Base-by-base conservation (phyloP, 1,140 invertebrate species). In the Anastrepha ludens region DNA sequence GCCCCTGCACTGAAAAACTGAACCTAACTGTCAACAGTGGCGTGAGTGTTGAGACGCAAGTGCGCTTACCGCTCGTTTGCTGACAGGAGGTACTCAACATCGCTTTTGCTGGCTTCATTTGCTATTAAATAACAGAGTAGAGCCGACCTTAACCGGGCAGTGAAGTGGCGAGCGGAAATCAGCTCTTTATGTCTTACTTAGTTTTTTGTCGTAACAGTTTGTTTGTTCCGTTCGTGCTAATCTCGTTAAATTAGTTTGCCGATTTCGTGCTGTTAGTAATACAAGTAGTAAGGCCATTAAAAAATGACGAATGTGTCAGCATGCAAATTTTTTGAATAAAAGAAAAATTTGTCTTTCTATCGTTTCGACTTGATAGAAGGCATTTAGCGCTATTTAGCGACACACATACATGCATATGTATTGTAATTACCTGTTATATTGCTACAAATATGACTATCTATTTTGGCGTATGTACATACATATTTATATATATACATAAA, bases 221-320 rank as follows among this genome's bases (percentile, higher is more conserved):
- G 17, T 7, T 74, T 50, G 8, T 62, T 62, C 29, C 8, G 13
- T 44, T 47, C 70, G 70, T 50, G 44, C 13, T 15, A 41, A 15
- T 7, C 17, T 74, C 70, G 41, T 5, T 74, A 47, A 15, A 44
- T 47, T 50, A 74, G 44, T 47, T 74, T 47, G 70, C 70, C 70
- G 70, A 15, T 7, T 74, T 74, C 70, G 41, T 50, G 70, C 70
- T 7, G 70, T 39, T 67, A 29, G 7, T 13, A 20, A 39, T 44
- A 74, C 5, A 74, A 74, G 44, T 74, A 74, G 44, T 74, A 44
- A 74, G n/a, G 39, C 44, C 70, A 74, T 74, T 74, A 74, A 74
- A 74, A 55, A 74, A 47, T 47, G 2, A 67, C 65, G 65, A 67
- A 39, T 67, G 7, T 41, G 65, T 67, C 9, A 39, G 65, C 65